phyloP scores from a whole-genome alignment of 1,140 invertebrate genomes.

The Listronotus bonariensis region DNA sequence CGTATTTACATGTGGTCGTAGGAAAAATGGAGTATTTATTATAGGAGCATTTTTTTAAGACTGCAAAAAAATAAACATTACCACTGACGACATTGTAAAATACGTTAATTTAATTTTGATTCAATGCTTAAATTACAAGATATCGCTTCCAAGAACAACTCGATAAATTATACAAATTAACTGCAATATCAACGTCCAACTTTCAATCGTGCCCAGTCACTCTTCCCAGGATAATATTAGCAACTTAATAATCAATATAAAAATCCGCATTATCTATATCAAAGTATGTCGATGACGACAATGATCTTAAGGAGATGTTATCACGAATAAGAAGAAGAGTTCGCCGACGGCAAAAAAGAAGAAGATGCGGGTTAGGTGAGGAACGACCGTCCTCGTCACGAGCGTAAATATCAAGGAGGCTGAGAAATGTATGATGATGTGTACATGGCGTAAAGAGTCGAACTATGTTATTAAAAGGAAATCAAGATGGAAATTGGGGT shows the following conservation, averaged over 20 bases:
- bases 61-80: no score
- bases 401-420: slow-evolving; percentile 10
- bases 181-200: slow-evolving; percentile 1
- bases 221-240: slow-evolving; percentile 4
- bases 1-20: no score
- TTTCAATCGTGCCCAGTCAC: slow-evolving; percentile 4
- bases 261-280: slow-evolving; percentile 11
- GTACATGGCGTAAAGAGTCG: no score
- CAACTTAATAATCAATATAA: slow-evolving; percentile 2
- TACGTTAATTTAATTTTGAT: no score
- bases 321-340: neutral
- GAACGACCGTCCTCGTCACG: slow-evolving; percentile 10
- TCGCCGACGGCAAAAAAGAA: neutral
- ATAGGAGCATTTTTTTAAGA: no score
- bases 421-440: no score
- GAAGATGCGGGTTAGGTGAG: slow-evolving; percentile 14
- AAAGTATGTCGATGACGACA: slow-evolving; percentile 13
- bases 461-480: no score
- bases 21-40: no score
- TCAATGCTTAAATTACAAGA: no score
- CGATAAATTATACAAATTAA: slow-evolving; percentile 13
- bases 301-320: slow-evolving; percentile 10
- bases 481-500: no score
- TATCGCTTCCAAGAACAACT: slow-evolving; percentile 5
- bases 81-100: no score